Evolutionary conservation across 2,888 invertebrate genomes (phyloP), one percentile per base, ranked within the genome.

Genomic region (Pilophorus perplexus): DNA sequence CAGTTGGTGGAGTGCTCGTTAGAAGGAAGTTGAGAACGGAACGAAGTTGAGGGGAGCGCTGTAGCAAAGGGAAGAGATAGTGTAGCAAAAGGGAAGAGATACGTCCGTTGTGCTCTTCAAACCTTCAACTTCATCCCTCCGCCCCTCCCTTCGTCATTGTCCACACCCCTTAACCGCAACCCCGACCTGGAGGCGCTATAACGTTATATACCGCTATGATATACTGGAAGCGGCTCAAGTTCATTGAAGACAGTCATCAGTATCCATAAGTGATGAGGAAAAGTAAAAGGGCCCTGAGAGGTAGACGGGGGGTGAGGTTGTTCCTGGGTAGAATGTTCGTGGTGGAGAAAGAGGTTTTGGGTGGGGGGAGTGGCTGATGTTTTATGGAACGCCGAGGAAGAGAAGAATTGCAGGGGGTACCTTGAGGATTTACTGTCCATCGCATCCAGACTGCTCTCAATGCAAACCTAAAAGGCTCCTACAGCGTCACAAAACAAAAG

Each of bases 231-330:
- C 60, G 40, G 55, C 44, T 48, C 55, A 50, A 66, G 70, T 70
- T 74, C 73, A 74, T 74, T 74, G 72, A 72, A 69, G 67, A 69
- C 67, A 72, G 74, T 73, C 74, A 74, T 74, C 74, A 74, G 74
- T 73, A 74, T 74, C 74, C 74, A 74, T 74, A 74, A 74, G 73
- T 74, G 72, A 74, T 73, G 71, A 73, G 73, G 69, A 28, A 28
- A 52, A 28, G 18, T 28, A 28, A 52, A 28, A 28, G 28, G 18
- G 27, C 18, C 14, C 8, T 18, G n/a, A 20, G 18, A 28, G 27
- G 16, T 12, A 16, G 16, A 28, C 4, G 52, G 28, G 33, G 33
- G 33, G 33, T 12, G 23, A 18, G 48, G 22, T 18, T 12, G 42
- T 4, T 42, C 42, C 14, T n/a, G n/a, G n/a, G n/a, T n/a, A n/a